A percentile compares a stretch with the other conserved stretches of the same genome.
These are phyloP conservation scores for Stichodactyla mertensii DNA, from an alignment of 64 coral and sea anemone genomes.

Conservation along the genomic window DNA sequence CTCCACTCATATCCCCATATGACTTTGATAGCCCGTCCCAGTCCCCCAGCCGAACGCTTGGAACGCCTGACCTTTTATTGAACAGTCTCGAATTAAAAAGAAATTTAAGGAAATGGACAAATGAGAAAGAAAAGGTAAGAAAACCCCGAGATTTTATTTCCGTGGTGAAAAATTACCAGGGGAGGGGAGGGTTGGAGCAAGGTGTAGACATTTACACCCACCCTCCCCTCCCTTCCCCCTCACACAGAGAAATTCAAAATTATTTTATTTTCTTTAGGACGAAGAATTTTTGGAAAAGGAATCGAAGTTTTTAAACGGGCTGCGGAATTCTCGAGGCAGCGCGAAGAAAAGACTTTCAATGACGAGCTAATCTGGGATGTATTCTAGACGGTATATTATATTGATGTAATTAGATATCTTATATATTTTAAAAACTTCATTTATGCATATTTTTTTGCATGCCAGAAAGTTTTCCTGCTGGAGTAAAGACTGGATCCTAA, in stretches of 20 bases:
- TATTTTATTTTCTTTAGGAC: slow-evolving; percentile 37
- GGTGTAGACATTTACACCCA: neutral
- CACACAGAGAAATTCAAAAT: neutral
- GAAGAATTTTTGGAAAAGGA: slow-evolving; percentile 73
- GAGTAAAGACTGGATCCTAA: too few species aligned
- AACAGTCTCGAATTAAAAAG: slow-evolving; percentile 94
- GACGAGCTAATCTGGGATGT: neutral
- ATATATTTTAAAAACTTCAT: neutral
- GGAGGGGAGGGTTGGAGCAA: neutral
- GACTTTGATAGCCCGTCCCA: neutral
- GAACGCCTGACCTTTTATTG: slow-evolving; percentile 81
- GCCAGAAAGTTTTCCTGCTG: too few species aligned
- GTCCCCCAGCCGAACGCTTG: slow-evolving; percentile 28
- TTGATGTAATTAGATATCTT: neutral
- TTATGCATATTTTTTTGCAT: too few species aligned
- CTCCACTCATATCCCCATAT: neutral
- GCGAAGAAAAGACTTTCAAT: neutral
- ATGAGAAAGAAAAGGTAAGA: slow-evolving; percentile 92
- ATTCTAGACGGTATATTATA: neutral
- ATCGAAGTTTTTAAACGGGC: slow-evolving; percentile 45
- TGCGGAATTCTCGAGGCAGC: slow-evolving; percentile 29
- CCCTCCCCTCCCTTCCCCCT: neutral
- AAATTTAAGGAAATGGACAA: slow-evolving; percentile 77
- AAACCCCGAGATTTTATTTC: too few species aligned
- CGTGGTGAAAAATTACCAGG: neutral